A percentile compares a stretch with the other conserved stretches of the same genome.
These are phyloP conservation scores for Trochalopteron elliotii DNA, from an alignment of 2,113 vertebrate species.

Conservation along the genomic window DNA sequence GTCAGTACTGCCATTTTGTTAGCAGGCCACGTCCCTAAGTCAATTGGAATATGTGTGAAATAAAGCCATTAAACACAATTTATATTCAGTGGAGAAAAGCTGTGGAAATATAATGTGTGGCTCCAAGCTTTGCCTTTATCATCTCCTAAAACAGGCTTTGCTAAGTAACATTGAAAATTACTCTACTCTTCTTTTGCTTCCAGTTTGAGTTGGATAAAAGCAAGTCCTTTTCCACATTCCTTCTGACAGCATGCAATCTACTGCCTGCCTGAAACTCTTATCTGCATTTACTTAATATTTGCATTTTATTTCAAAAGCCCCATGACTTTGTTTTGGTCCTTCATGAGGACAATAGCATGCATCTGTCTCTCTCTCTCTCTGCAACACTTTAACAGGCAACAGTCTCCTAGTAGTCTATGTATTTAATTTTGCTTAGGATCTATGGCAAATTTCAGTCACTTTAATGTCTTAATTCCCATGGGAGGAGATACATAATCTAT, in stretches of 20 bases:
- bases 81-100: slow-evolving; percentile 38
- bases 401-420: neutral
- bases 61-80: slow-evolving; percentile 47
- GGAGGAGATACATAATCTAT: neutral
- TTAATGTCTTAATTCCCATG: neutral
- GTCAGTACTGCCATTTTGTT: slow-evolving; percentile 25
- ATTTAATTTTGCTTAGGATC: neutral
- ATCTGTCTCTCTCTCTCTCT: neutral
- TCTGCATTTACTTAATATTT: neutral
- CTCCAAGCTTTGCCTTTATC: slow-evolving; percentile 47
- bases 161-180: slow-evolving; percentile 23
- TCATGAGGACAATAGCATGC: neutral
- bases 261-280: neutral
- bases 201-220: neutral
- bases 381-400: neutral
- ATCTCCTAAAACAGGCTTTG: slow-evolving; percentile 11
- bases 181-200: neutral
- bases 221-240: neutral
- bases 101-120: slow-evolving; percentile 6
- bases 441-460: neutral
- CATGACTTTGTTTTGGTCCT: neutral
- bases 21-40: slow-evolving; percentile 39
- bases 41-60: slow-evolving; percentile 40
- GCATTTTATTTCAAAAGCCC: neutral
- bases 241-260: neutral